Evolutionary conservation across 2,797 vertebrate genomes (phyloP), one percentile per base, ranked within the genome.

Genomic region (Pseudochirops corinnae): DNA sequence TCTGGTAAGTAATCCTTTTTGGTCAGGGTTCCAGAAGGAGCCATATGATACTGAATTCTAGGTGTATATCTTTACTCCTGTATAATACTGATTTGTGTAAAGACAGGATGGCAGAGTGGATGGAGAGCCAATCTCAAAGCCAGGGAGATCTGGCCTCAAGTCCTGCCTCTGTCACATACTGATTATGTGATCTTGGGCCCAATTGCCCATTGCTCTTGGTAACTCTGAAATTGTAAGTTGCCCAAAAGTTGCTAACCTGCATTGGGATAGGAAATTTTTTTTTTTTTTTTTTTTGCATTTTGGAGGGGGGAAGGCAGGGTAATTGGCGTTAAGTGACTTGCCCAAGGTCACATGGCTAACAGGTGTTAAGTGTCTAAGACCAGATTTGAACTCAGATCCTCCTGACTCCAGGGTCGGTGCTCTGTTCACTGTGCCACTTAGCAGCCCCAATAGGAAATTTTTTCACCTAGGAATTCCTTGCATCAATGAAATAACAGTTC

Each of bases 1-100:
- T 93, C 53, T 10, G 57, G 14, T 95, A 94, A 96, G 50, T 92
- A 91, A 95, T 67, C 55, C 50, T 92, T 39, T 50, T 94, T 14
- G 94, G 33, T 92, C 95, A 57, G 91, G 39, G 14, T 93, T 96
- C 56, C 93, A 97, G 60, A 93, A 94, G 92, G 92, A 95, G 16
- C 93, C 53, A 16, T 56, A 7, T 91, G 82, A 18, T 90, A 55
- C 92, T 91, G 56, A 90, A 92, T 31, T 26, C 24, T 29, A 92
- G 18, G 1, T 90, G 92, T 96, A 93, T 96, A 18, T 87, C 21
- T 87, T 87, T 46, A 11, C 39, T 46, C 21, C 74, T 26, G 4
- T 87, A 12, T 26, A 87, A 50, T 26, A 87, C 21, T 26, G 46
- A 26, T 10, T 87, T 87, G 39, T 50, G 10, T 87, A 87, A 82